Conservation (phyloP, 2,113 vertebrate species). For the Gavia stellata region DNA sequence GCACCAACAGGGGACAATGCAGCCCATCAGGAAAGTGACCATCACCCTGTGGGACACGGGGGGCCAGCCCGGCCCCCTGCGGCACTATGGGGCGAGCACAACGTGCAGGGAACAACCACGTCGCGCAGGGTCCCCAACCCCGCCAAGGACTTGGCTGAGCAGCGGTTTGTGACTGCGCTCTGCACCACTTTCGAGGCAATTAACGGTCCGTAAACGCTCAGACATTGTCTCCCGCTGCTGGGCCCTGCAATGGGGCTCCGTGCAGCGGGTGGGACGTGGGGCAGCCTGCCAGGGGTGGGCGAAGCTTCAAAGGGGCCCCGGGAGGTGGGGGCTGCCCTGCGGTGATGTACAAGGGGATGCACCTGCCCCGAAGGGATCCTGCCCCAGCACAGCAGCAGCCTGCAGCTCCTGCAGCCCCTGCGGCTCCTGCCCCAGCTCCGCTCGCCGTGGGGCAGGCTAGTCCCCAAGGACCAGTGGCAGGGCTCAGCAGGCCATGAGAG, state of each 20-base stretch:
- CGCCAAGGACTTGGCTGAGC: accelerated
- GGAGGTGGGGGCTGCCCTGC: background rate
- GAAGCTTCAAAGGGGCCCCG: background rate
- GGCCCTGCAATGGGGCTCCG: accelerated
- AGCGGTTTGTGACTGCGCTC: background rate
- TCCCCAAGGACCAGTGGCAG: background rate
- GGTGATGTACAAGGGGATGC: background rate
- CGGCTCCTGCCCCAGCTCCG: background rate
- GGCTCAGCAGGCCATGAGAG: background rate
- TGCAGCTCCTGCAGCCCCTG: background rate
- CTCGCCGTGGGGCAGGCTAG: background rate
- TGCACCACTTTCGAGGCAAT: accelerated
- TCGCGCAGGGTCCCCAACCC: background rate
- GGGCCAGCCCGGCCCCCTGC: background rate
- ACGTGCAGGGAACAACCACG: background rate
- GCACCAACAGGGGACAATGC: background rate
- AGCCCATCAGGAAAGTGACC: background rate
- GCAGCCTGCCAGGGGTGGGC: background rate
- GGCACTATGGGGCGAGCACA: background rate
- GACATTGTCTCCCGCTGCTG: accelerated
- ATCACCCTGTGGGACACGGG: too few relatives aligned
- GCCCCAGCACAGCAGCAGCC: background rate
- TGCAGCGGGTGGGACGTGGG: background rate
- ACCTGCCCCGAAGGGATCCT: background rate
- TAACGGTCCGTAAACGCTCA: background rate